phyloP scores from a whole-genome alignment of 2,797 vertebrate genomes.

The Xenentodon cancila region DNA sequence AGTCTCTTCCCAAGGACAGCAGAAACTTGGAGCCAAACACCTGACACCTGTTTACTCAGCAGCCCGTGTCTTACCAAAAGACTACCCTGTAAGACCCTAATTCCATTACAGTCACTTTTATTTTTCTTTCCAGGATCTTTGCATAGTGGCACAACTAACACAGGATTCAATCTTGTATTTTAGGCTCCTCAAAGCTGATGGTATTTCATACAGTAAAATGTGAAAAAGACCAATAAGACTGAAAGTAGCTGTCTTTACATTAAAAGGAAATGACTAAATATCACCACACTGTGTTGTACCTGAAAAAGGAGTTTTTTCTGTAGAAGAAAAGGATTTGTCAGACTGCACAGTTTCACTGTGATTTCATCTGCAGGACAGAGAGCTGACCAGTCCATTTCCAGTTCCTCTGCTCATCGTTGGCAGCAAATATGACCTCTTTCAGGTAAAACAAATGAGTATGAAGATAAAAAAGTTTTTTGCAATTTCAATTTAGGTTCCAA shows the following conservation, averaged over 20 bases:
- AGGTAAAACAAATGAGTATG: constrained; percentile 80
- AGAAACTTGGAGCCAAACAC: constrained; percentile 77
- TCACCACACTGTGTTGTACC: too few relatives aligned
- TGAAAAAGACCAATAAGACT: neutral
- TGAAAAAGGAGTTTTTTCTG: too few relatives aligned
- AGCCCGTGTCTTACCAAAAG: constrained; percentile 83
- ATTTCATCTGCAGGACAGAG: constrained; percentile 87
- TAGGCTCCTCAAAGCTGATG: neutral
- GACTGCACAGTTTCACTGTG: constrained; percentile 11
- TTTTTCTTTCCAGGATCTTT: neutral
- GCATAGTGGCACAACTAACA: neutral
- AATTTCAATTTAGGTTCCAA: too few relatives aligned
- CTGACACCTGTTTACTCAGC: constrained; percentile 69
- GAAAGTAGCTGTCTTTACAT: too few relatives aligned
- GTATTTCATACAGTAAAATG: neutral
- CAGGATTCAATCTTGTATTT: neutral
- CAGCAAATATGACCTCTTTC: constrained; percentile 96
- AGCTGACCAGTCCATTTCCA: constrained; percentile 92
- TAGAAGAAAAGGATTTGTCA: too few relatives aligned
- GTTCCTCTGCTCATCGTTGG: constrained; percentile 93
- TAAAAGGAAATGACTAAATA: too few relatives aligned
- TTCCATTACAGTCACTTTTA: neutral
- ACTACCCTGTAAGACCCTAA: constrained; percentile 89
- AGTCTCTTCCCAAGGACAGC: constrained; percentile 72
- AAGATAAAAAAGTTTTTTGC: too few relatives aligned